Conservation (phyloP, 2,797 vertebrate genomes). For the Cossypha caffra region DNA sequence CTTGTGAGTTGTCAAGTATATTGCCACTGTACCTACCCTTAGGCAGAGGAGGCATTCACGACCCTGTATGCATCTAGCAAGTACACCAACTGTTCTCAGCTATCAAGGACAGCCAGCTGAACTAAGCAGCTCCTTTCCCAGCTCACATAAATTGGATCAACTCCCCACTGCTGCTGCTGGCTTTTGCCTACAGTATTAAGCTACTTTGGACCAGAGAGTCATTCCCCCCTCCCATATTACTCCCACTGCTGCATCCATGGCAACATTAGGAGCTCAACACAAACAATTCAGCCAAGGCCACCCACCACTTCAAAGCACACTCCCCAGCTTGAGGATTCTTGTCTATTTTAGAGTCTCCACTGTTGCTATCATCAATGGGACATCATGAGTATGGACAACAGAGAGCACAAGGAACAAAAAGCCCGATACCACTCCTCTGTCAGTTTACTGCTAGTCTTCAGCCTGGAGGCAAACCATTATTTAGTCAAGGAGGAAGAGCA, state of each 20-base stretch:
- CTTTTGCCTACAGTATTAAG: slow-evolving; percentile 41
- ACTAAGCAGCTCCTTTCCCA: not conserved
- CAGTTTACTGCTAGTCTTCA: not conserved
- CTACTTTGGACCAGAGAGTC: slow-evolving; percentile 20
- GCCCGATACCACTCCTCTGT: not conserved
- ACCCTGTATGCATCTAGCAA: not conserved
- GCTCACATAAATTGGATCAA: slow-evolving; percentile 29
- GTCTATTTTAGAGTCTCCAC: not conserved
- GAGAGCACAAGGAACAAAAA: not conserved
- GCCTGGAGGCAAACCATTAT: slow-evolving; percentile 29
- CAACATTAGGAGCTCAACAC: slow-evolving; percentile 40
- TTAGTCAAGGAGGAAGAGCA: slow-evolving; percentile 23
- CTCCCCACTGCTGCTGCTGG: not conserved
- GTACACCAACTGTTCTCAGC: not conserved
- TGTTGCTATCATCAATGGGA: slow-evolving; percentile 22
- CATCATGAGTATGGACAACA: not conserved
- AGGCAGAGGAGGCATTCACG: not conserved
- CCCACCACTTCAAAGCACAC: slow-evolving; percentile 34
- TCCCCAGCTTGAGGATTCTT: slow-evolving; percentile 17
- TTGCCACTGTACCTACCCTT: not conserved
- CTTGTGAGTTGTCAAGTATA: slow-evolving; percentile 10
- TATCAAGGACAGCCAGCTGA: slow-evolving; percentile 4
- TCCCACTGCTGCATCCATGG: slow-evolving; percentile 42
- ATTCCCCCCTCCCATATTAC: not conserved
- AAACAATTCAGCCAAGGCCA: slow-evolving; percentile 25